A percentile compares a stretch with the other conserved stretches of the same genome.
Evolutionary conservation across 2,797 vertebrate genomes (phyloP).

Genomic region (Crypturellus tataupa): DNA sequence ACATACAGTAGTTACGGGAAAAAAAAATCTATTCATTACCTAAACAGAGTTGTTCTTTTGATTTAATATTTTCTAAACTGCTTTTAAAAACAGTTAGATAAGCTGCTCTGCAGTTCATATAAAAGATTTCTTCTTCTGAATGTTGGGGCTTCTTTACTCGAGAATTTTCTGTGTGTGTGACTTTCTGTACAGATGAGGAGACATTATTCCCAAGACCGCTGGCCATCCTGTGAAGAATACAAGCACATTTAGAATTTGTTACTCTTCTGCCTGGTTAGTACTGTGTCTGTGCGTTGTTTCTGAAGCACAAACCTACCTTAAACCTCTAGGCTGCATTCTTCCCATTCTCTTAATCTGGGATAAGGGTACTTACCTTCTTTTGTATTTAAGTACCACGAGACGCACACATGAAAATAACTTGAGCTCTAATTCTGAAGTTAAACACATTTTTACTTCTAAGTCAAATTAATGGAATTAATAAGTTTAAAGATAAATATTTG

Average conservation of each 20-base stretch:
- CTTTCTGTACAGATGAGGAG: conserved; percentile 23
- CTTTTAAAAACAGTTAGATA: conserved; percentile 90
- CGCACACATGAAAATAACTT: background rate
- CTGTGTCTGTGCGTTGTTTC: background rate
- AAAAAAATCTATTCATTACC: conserved; percentile 81
- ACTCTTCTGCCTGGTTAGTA: background rate
- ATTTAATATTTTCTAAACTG: conserved; percentile 91
- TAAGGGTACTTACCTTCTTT: background rate
- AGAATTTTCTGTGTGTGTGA: conserved; percentile 21
- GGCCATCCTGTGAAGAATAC: conserved; percentile 79
- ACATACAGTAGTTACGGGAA: background rate
- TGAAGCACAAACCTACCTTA: background rate
- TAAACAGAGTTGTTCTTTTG: conserved; percentile 88
- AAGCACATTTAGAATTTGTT: background rate
- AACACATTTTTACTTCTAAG: background rate
- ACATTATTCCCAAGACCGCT: conserved; percentile 41
- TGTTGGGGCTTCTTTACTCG: conserved; percentile 73
- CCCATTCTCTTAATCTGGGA: background rate
- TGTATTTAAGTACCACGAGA: background rate
- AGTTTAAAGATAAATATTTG: background rate
- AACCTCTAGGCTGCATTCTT: background rate
- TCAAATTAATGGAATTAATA: background rate
- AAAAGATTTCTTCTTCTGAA: conserved; percentile 88
- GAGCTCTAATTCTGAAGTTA: background rate
- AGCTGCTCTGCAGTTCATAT: conserved; percentile 88